Evolutionary conservation across 1,140 invertebrate genomes (phyloP), one percentile per base, ranked within the genome.

Genomic region (Phymastichus coffea): DNA sequence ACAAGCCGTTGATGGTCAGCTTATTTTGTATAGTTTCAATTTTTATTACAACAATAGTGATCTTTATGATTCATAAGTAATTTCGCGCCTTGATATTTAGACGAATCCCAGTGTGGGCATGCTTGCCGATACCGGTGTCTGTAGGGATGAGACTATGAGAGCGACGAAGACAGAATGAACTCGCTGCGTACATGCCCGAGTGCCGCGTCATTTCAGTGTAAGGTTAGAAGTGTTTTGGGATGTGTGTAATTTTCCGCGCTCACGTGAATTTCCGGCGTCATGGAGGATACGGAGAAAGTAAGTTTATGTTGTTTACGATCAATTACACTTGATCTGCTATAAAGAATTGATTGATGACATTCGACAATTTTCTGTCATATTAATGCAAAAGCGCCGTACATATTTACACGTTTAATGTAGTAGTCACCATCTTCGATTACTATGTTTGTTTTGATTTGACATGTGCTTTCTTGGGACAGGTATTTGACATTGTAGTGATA

Each of bases 251-350:
- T 26, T n/a, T 46, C n/a, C 22, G 23, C 14, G 15, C 43, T 25
- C 17, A 28, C 23, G 15, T 26, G 25, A 12, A 15, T n/a, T 15
- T 8, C 20, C 43, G 43, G 17, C 6, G n/a, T 14, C 14, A 26
- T 46, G 43, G 43, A 26, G 22, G 43, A 28, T 7, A 3, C 43
- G 43, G 43, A 46, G 17, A 46, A 46, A 46, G 43, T 46, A 46
- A 46, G 43, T 46, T 12, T 3, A 9, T 46, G 25, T 46, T 46
- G n/a, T 25, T 25, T n/a, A n/a, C n/a, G n/a, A n/a, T n/a, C n/a
- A n/a, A n/a, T n/a, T n/a, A n/a, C n/a, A n/a, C n/a, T n/a, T n/a
- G n/a, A n/a, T n/a, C n/a, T n/a, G n/a, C n/a, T n/a, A n/a, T n/a
- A n/a, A n/a, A n/a, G n/a, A n/a, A n/a, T n/a, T n/a, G n/a, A n/a